Conservation (phyloP, 2,888 invertebrate species). For the Pharmacophagus antenor region DNA sequence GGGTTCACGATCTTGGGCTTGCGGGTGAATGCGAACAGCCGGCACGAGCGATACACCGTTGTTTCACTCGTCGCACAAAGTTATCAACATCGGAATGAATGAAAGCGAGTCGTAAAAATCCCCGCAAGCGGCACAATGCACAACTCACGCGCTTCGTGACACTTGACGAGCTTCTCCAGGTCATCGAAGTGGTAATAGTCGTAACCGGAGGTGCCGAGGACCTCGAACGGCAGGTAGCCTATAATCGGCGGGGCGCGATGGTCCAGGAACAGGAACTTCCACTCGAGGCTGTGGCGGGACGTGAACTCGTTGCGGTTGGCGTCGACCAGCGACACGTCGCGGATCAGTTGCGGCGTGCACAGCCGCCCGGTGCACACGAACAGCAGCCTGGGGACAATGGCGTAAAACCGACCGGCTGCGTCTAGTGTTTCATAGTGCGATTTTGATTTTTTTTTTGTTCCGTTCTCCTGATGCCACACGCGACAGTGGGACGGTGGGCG, state of each 20-base stretch:
- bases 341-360: conserved; percentile 89
- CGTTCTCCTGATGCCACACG: no score
- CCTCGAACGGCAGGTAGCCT: conserved; percentile 96
- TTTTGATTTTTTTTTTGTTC: no score
- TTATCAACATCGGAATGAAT: no score
- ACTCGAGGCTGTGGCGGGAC: conserved; percentile 95
- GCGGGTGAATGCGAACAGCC: no score
- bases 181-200: conserved; percentile 98
- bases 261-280: conserved; percentile 96
- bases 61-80: no score
- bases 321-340: conserved; percentile 91
- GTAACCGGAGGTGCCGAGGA: conserved; percentile 96
- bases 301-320: conserved; percentile 91
- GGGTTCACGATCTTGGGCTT: no score
- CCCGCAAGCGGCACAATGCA: neutral
- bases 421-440: no score
- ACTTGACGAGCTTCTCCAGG: conserved; percentile 90
- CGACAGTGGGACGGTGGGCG: no score
- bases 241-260: conserved; percentile 95
- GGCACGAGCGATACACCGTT: no score
- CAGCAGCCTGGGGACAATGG: conserved; percentile 72
- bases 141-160: conserved; percentile 93
- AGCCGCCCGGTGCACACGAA: conserved; percentile 93
- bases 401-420: no score
- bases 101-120: no score